Conservation (phyloP, 2,113 vertebrate genomes). For the Pheucticus melanocephalus region DNA sequence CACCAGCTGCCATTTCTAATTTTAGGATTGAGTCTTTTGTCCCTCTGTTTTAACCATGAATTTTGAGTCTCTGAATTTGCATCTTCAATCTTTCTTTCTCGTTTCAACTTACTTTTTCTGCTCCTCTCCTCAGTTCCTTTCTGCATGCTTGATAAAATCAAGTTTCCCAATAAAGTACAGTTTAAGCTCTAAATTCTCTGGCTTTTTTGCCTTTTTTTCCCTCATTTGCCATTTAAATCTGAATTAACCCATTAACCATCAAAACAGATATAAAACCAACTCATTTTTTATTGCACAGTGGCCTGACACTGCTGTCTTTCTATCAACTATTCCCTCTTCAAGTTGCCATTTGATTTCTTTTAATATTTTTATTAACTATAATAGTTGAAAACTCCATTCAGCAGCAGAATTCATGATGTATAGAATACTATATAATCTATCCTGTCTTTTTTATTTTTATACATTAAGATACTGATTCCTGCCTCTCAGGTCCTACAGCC, state of each 20-base stretch:
- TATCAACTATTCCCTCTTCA: not conserved
- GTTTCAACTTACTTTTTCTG: not conserved
- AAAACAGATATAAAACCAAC: not conserved
- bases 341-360: not conserved
- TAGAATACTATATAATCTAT: not conserved
- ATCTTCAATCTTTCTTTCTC: not conserved
- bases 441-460: conserved; percentile 24
- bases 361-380: not conserved
- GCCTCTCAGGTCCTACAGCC: not conserved
- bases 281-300: not conserved
- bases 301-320: not conserved
- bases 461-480: not conserved
- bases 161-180: not conserved
- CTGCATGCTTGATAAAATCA: not conserved
- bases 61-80: not conserved
- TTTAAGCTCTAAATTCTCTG: not conserved
- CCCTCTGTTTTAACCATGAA: not conserved
- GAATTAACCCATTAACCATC: not conserved
- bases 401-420: not conserved
- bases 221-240: not conserved
- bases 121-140: not conserved
- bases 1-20: not conserved
- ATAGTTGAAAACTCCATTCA: not conserved
- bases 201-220: not conserved
- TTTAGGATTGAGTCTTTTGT: not conserved